Conservation (phyloP, 2,888 invertebrate species). For the Phasia obesa region DNA sequence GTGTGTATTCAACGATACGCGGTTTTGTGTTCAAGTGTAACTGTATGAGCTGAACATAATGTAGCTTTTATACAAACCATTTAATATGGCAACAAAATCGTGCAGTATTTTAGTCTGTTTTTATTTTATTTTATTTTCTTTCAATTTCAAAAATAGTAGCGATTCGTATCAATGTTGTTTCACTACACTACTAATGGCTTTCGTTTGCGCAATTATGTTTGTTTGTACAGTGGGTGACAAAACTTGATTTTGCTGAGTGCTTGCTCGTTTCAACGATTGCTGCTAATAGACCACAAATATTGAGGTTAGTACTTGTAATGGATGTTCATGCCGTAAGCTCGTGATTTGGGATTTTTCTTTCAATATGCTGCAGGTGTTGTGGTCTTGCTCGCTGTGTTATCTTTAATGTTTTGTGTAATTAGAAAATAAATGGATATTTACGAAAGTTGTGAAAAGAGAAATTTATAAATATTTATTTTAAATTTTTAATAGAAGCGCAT, state of each 20-base stretch:
- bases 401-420: neutral
- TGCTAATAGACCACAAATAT: conserved; percentile 42
- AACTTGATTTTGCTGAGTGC: conserved; percentile 16
- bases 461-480: too few species aligned
- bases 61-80: conserved; percentile 62
- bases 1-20: neutral
- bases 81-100: conserved; percentile 57
- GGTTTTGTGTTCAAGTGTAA: conserved; percentile 25
- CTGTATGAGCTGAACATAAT: conserved; percentile 41
- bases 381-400: neutral
- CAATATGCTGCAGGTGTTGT: conserved; percentile 15
- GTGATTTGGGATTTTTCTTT: neutral
- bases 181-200: conserved; percentile 14
- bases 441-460: too few species aligned
- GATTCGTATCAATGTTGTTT: conserved; percentile 46
- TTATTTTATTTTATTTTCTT: conserved; percentile 21
- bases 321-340: neutral
- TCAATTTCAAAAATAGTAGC: conserved; percentile 31
- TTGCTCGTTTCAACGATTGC: conserved; percentile 28
- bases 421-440: neutral
- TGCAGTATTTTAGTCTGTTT: conserved; percentile 15
- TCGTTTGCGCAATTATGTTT: conserved; percentile 15
- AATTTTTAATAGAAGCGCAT: too few species aligned
- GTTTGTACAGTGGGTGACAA: conserved; percentile 35
- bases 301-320: conserved; percentile 33